A percentile compares a stretch with the other conserved stretches of the same genome.
Conservation (phyloP, 1,140 invertebrate species). For the Calephelis virginiensis region DNA sequence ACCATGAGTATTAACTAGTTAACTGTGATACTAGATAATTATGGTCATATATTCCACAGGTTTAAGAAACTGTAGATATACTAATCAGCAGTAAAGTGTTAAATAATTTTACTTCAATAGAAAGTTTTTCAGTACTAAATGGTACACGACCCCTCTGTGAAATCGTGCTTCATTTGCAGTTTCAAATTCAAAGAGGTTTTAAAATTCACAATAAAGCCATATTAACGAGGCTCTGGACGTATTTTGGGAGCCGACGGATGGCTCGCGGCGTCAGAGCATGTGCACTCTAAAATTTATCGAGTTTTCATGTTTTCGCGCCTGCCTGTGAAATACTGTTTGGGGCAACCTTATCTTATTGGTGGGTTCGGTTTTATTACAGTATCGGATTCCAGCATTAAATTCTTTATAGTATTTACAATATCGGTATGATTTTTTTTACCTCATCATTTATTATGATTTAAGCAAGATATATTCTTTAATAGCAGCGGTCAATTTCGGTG, state of each 20-base stretch:
- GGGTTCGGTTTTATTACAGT: constrained; percentile 32
- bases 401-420: not conserved
- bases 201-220: constrained; percentile 24
- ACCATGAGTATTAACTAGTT: too few species aligned
- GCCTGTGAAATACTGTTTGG: constrained; percentile 23
- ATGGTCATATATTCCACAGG: not conserved
- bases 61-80: too few species aligned
- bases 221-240: constrained; percentile 26
- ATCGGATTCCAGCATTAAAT: constrained; percentile 23
- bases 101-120: constrained; percentile 2
- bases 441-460: too few species aligned
- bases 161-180: constrained; percentile 19
- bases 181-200: constrained; percentile 21
- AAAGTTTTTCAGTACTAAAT: constrained; percentile 19
- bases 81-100: not conserved
- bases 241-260: constrained; percentile 39
- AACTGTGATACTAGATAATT: too few species aligned
- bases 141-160: constrained; percentile 9
- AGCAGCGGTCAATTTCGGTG: not conserved
- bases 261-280: constrained; percentile 42
- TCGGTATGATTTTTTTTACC: too few species aligned
- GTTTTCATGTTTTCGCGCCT: constrained; percentile 57
- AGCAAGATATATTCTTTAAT: not conserved
- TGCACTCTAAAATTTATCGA: constrained; percentile 75
- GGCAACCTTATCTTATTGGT: constrained; percentile 27